These are phyloP conservation scores for Corythornis vintsioides DNA, from an alignment of 2,113 vertebrate genomes.

Conservation along the genomic window DNA sequence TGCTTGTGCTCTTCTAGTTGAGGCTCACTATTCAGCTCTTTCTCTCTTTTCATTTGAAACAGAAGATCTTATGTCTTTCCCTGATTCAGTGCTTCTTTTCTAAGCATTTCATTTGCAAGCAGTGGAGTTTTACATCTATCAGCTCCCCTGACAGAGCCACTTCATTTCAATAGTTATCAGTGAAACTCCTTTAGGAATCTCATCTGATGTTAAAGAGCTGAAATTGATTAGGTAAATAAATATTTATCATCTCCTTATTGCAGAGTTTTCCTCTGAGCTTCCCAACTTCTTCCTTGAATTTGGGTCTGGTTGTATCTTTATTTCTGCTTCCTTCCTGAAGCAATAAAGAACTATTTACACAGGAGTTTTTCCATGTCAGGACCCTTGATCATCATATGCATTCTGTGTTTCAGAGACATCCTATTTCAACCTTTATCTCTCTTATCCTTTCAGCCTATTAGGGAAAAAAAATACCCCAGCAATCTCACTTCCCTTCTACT, in stretches of 20 bases:
- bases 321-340: slow-evolving; percentile 38
- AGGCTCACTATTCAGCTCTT: background rate
- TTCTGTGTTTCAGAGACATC: background rate
- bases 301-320: background rate
- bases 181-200: background rate
- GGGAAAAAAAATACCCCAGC: background rate
- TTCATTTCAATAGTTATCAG: background rate
- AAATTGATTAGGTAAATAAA: background rate
- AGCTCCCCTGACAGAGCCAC: background rate
- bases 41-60: background rate
- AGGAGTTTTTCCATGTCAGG: slow-evolving; percentile 35
- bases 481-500: slow-evolving; percentile 15
- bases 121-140: background rate
- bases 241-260: background rate
- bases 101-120: background rate
- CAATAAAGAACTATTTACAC: slow-evolving; percentile 7
- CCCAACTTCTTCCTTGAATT: slow-evolving; percentile 2
- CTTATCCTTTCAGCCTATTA: slow-evolving; percentile 2
- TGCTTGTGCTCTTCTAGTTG: background rate
- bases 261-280: background rate
- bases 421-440: background rate
- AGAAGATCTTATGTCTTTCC: background rate
- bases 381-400: background rate
- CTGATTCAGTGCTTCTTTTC: background rate
- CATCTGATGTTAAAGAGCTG: background rate